These are phyloP conservation scores for Geophilus truncorum DNA, from an alignment of 2,888 invertebrate species.

Conservation along the genomic window DNA sequence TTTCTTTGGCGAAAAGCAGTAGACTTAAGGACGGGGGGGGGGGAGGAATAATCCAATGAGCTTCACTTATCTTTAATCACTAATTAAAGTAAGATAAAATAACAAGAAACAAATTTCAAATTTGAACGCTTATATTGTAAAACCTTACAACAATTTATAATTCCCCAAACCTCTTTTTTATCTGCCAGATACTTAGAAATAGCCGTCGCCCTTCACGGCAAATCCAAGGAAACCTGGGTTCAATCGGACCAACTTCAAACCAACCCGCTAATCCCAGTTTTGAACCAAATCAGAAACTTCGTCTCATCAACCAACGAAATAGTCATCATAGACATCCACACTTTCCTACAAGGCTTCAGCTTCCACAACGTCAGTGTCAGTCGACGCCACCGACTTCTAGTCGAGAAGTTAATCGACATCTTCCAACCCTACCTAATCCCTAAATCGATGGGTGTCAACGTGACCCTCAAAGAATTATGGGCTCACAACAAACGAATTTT, in stretches of 20 bases:
- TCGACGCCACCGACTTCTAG: slow-evolving; percentile 55
- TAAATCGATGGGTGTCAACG: slow-evolving; percentile 51
- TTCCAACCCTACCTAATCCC: slow-evolving; percentile 57
- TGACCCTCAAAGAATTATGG: slow-evolving; percentile 59
- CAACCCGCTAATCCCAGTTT: slow-evolving; percentile 60
- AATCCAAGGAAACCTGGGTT: slow-evolving; percentile 57
- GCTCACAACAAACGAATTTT: slow-evolving; percentile 55
- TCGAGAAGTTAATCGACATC: slow-evolving; percentile 56
- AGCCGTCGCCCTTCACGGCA: slow-evolving; percentile 64
- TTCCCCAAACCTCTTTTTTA: no score
- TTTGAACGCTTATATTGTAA: no score
- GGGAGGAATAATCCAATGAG: no score
- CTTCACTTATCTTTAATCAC: no score
- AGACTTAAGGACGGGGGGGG: no score
- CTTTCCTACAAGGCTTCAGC: slow-evolving; percentile 65
- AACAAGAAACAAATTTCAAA: no score
- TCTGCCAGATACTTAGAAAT: slow-evolving; percentile 77
- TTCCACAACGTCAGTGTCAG: slow-evolving; percentile 30
- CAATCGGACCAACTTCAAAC: slow-evolving; percentile 68
- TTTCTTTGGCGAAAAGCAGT: no score
- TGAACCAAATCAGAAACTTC: slow-evolving; percentile 43
- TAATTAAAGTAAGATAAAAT: no score
- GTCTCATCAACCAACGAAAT: slow-evolving; percentile 42
- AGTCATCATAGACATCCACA: slow-evolving; percentile 72
- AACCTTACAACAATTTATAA: no score